Evolutionary conservation across 2,888 invertebrate species (phyloP).

Genomic region (Phyto melanocephala): DNA sequence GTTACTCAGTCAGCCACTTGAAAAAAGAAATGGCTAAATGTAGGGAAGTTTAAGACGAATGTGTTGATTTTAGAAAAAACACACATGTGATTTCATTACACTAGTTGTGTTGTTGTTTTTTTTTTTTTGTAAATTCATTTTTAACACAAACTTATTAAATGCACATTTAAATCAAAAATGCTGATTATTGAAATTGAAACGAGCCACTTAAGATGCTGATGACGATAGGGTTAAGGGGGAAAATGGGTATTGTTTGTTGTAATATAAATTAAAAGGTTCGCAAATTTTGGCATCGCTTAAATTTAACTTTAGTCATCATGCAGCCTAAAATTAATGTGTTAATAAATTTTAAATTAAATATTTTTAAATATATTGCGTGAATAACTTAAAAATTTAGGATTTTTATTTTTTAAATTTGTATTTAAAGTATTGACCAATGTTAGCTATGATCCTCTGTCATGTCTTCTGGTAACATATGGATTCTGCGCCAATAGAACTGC

Average conservation of each 20-base stretch:
- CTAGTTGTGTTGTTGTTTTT: not conserved
- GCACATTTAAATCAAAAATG: conserved; percentile 39
- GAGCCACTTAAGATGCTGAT: conserved; percentile 71
- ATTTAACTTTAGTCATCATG: too few relatives aligned
- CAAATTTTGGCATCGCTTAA: too few relatives aligned
- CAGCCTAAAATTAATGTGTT: too few relatives aligned
- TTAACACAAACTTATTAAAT: conserved; percentile 25
- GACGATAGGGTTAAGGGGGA: not conserved
- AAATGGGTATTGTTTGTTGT: conserved; percentile 5
- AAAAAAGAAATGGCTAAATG: conserved; percentile 41
- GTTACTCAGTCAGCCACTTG: conserved; percentile 43
- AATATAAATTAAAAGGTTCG: conserved; percentile 14
- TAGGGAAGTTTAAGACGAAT: conserved; percentile 12
- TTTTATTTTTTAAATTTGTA: too few relatives aligned
- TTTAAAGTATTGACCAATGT: too few relatives aligned
- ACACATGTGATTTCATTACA: conserved; percentile 21
- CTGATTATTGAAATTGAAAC: conserved; percentile 72
- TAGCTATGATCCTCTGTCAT: too few relatives aligned
- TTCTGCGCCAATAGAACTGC: too few relatives aligned
- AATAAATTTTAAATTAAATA: too few relatives aligned
- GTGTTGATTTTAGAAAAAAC: conserved; percentile 6
- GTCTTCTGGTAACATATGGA: too few relatives aligned
- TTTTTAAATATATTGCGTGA: too few relatives aligned
- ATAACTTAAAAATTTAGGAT: too few relatives aligned
- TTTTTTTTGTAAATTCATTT: not conserved